Evolutionary conservation across 1,140 invertebrate genomes (phyloP), one percentile per base, ranked within the genome.

Genomic region (Pygmarrhopalites habei): DNA sequence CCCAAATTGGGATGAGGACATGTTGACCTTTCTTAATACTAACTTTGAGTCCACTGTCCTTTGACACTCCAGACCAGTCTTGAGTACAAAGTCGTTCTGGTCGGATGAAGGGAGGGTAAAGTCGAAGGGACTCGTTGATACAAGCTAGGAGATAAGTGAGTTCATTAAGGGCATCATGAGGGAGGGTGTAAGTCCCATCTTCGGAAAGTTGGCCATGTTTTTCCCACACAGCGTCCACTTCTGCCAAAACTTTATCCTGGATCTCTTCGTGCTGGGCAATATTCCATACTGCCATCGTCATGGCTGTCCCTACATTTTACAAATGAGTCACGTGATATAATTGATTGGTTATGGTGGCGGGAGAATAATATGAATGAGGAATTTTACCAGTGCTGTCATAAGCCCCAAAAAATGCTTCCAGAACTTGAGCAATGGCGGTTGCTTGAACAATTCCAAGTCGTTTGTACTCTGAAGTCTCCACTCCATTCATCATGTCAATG

Each of bases 241-340:
- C 92, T 30, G 85, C 77, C 19, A 84, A 81, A 5, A 95, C 82
- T 68, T 81, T 83, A 29, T 85, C 77, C 73, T 93, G 91, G 43
- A 81, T 79, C 1, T 80, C 75, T 3, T 78, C 81, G 75, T 86
- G 83, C 19, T 65, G 75, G 2, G 85, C 81, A 19, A 89, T 72
- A 55, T 83, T 79, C 71, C 85, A 87, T 49, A 60, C 23, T 17
- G 57, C 44, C 19, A 65, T 57, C 2, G 29, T 41, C 12, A 68
- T 44, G 7, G 55, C 28, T 12, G 46, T 62, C n/a, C n/a, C n/a
- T n/a, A n/a, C n/a, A n/a, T n/a, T n/a, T n/a, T n/a, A n/a, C n/a
- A n/a, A n/a, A n/a, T n/a, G n/a, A n/a, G n/a, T n/a, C n/a, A n/a
- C n/a, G n/a, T n/a, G n/a, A n/a, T n/a, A n/a, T n/a, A n/a, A n/a